Base-by-base conservation (phyloP, 64 coral and sea anemone species). In the Montipora foliosa region DNA sequence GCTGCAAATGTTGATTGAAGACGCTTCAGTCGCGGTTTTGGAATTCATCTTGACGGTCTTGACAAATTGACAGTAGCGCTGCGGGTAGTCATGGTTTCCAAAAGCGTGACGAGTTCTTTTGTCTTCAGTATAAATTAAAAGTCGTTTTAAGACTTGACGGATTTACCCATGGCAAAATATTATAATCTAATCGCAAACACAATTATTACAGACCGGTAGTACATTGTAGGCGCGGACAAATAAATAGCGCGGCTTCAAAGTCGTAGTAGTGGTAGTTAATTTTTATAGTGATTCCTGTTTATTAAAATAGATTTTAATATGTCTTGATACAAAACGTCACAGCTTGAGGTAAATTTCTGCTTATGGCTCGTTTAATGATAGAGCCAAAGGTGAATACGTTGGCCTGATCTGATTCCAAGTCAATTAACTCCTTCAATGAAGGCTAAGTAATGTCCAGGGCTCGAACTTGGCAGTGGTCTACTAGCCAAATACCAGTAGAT, bases 301-400 rank as follows among this genome's bases (percentile, higher is more conserved):
- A 66, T 66, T 66, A 66, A 66, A 66, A 66, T 66, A 66, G 61
- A 66, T 66, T 66, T 66, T 66, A 66, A 66, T 66, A 66, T 66
- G 7, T 66, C 61, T 19, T 66, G 6, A 66, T 66, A 66, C 61
- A 66, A 66, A 66, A 66, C 61, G 61, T 66, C 61, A 66, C 61
- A 66, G 6, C 61, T 11, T 66, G 3, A 66, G 61, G 61, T 66
- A 66, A 66, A 66, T 66, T 66, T 66, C 61, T 66, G 61, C 61
- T 66, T 19, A 66, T 66, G n/a, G n/a, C n/a, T n/a, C n/a, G n/a
- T n/a, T n/a, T n/a, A n/a, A n/a, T n/a, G 61, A 66, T 66, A 66
- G 61, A 66, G 61, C 61, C 61, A 66, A 66, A 4, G 22, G 61
- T 66, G 61, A 66, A 66, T 66, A 66, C 7, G 61, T 66, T 66